These are phyloP conservation scores for Brachionus sp. DNA, from an alignment of 1,140 invertebrate genomes.

Conservation along the genomic window DNA sequence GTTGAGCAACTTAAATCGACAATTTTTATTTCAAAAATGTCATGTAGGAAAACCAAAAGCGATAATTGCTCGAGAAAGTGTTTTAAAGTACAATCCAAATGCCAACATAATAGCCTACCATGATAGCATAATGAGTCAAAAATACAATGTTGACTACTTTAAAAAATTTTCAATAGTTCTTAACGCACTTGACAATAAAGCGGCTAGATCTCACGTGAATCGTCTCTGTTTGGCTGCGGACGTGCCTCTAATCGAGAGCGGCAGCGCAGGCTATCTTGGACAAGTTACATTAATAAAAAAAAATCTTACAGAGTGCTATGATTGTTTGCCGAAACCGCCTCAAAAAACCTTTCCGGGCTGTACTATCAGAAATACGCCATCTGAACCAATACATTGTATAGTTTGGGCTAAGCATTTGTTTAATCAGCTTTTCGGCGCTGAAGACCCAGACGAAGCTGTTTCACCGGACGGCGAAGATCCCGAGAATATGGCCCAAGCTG, in stretches of 20 bases:
- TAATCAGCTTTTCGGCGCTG: slow-evolving; percentile 91
- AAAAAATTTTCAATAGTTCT: slow-evolving; percentile 86
- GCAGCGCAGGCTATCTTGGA: slow-evolving; percentile 91
- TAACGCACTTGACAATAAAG: slow-evolving; percentile 93
- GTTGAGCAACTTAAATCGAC: slow-evolving; percentile 96
- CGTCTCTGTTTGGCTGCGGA: slow-evolving; percentile 93
- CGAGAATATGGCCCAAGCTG: slow-evolving; percentile 67
- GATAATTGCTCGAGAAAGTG: slow-evolving; percentile 74
- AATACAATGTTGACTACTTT: slow-evolving; percentile 87
- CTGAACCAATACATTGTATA: slow-evolving; percentile 96
- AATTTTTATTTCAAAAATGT: slow-evolving; percentile 93
- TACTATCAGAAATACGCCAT: slow-evolving; percentile 98
- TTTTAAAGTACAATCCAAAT: slow-evolving; percentile 80
- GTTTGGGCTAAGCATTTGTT: slow-evolving; percentile 99
- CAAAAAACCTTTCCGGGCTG: slow-evolving; percentile 94
- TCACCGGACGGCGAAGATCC: slow-evolving; percentile 93
- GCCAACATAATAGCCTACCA: slow-evolving; percentile 82
- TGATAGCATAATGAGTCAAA: slow-evolving; percentile 82
- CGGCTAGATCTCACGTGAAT: slow-evolving; percentile 95
- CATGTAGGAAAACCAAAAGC: slow-evolving; percentile 95
- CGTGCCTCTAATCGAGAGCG: slow-evolving; percentile 89
- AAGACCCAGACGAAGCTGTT: slow-evolving; percentile 85
- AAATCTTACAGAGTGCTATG: slow-evolving; percentile 88
- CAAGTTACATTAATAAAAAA: slow-evolving; percentile 67
- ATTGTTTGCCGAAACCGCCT: slow-evolving; percentile 84